Evolutionary conservation across 2,888 invertebrate species (phyloP).

Genomic region (Craniophora ligustri): DNA sequence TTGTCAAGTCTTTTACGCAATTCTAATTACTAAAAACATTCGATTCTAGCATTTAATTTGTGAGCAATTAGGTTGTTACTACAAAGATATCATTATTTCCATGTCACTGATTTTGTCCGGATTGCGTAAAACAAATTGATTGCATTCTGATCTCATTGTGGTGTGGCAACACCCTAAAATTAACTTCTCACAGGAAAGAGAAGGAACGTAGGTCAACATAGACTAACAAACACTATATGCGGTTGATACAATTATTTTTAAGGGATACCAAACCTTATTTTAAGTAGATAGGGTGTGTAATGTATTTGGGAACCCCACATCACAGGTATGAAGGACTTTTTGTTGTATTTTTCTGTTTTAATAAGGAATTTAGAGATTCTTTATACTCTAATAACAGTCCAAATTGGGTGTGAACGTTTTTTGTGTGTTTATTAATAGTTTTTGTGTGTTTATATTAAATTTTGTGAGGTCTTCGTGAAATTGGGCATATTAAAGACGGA

Average conservation of each 20-base stretch:
- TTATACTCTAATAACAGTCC: constrained; percentile 69
- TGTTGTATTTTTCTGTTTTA: constrained; percentile 75
- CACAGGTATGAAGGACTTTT: constrained; percentile 68
- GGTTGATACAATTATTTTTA: background rate
- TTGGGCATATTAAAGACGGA: constrained; percentile 35
- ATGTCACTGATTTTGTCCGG: constrained; percentile 38
- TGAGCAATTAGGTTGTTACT: constrained; percentile 48
- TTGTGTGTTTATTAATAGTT: constrained; percentile 67
- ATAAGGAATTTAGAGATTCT: constrained; percentile 73
- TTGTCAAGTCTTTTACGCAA: constrained; percentile 35
- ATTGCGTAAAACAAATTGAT: constrained; percentile 42
- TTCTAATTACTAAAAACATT: constrained; percentile 31
- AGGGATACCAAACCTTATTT: constrained; percentile 48
- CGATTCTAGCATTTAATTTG: constrained; percentile 36
- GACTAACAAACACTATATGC: constrained; percentile 28
- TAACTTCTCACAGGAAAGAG: constrained; percentile 75
- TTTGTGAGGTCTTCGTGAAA: constrained; percentile 61
- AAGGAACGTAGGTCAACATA: constrained; percentile 69
- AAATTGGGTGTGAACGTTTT: constrained; percentile 79
- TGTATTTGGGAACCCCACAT: constrained; percentile 4
- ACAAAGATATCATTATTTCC: constrained; percentile 43
- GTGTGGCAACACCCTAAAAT: constrained; percentile 56
- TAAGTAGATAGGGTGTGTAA: background rate
- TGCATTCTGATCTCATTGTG: constrained; percentile 15
- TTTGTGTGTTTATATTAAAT: constrained; percentile 64